Conservation (phyloP, 2,888 invertebrate species). For the Candidula unifasciata region DNA sequence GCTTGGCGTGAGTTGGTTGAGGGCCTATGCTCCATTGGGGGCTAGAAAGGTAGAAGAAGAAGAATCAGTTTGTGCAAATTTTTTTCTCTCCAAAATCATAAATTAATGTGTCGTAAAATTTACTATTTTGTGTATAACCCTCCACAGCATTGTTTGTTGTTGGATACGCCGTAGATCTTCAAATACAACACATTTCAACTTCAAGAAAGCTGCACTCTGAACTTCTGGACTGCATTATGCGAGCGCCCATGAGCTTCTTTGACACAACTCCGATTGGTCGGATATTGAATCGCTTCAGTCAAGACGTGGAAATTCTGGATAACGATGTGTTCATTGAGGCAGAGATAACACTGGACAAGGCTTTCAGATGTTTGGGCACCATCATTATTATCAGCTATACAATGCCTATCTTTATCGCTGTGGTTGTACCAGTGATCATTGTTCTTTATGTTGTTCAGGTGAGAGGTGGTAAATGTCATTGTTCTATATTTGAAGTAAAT, state of each 20-base stretch:
- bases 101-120: not conserved
- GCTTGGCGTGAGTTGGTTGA: too few relatives aligned
- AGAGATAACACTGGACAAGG: conserved; percentile 52
- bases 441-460: conserved; percentile 69
- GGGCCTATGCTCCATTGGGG: too few relatives aligned
- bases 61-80: too few relatives aligned
- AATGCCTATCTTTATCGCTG: conserved; percentile 67
- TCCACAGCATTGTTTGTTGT: conserved; percentile 43
- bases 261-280: conserved; percentile 50
- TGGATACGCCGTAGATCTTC: conserved; percentile 27
- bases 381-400: conserved; percentile 68
- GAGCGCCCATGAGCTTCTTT: conserved; percentile 47
- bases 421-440: conserved; percentile 64
- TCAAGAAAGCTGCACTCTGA: conserved; percentile 39
- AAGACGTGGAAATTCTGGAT: conserved; percentile 50
- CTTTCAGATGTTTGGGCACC: conserved; percentile 60
- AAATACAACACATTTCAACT: conserved; percentile 37
- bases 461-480: conserved; percentile 19
- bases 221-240: conserved; percentile 42
- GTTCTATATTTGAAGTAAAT: too few relatives aligned
- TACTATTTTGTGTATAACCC: not conserved
- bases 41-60: too few relatives aligned
- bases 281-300: conserved; percentile 46
- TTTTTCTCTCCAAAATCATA: too few relatives aligned
- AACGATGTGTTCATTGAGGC: conserved; percentile 42